Percentiles rank a stretch among this genome's conserved stretches.
These are phyloP conservation scores for Lycorma delicatula DNA, from an alignment of 1,140 invertebrate genomes.

Conservation along the genomic window DNA sequence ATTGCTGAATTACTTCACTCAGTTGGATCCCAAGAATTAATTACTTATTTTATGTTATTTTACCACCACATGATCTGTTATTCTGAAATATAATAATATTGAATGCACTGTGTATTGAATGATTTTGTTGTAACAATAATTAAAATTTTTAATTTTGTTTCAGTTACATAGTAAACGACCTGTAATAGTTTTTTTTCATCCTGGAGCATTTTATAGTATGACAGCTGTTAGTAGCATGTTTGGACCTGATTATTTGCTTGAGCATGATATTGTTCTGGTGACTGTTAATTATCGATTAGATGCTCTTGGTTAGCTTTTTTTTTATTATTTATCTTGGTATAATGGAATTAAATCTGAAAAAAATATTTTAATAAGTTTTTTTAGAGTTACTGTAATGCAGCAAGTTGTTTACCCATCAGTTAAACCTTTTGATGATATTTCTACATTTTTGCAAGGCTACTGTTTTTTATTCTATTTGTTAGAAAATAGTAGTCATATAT, in stretches of 20 bases:
- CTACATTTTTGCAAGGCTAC: too few relatives aligned
- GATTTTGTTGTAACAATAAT: background rate
- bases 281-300: constrained; percentile 10
- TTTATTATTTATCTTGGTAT: too few relatives aligned
- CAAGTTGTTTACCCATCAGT: too few relatives aligned
- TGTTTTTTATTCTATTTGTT: too few relatives aligned
- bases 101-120: too few relatives aligned
- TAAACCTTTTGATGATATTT: too few relatives aligned
- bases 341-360: too few relatives aligned
- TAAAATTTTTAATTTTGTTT: background rate
- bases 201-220: background rate
- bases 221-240: background rate
- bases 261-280: constrained; percentile 16
- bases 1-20: too few relatives aligned
- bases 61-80: background rate
- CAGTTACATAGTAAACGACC: background rate
- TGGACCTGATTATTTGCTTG: constrained; percentile 8
- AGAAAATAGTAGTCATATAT: too few relatives aligned
- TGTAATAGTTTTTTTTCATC: constrained; percentile 1
- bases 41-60: background rate
- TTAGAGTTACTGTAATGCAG: too few relatives aligned
- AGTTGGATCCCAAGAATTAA: too few relatives aligned
- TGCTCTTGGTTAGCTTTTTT: background rate
- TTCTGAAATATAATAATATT: background rate
- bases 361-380: too few relatives aligned